Base-by-base conservation (phyloP, 2,888 invertebrate species). In the Gymnocheta viridis region DNA sequence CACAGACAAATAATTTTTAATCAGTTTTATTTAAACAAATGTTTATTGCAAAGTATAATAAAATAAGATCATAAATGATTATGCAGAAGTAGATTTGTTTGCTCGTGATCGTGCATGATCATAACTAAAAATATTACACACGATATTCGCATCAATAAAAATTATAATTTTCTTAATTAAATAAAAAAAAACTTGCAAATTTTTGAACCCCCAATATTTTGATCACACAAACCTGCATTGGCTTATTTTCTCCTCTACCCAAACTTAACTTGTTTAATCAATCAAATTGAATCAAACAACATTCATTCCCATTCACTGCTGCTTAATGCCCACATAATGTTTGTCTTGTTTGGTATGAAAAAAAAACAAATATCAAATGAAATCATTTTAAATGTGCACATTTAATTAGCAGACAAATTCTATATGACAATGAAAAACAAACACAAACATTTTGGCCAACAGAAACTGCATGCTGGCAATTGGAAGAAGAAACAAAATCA, bases 331-430 rank as follows among this genome's bases (percentile, higher is more conserved):
- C 35, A 62, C 60, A 35, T 49, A 19, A 29, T n/a, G 24, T 38
- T 72, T 47, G 6, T 10, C 32, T 70, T 56, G 22, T 44, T 32
- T 22, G 49, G 32, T 41, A 32, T 58, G 10, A 47, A 47, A 35
- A 32, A 7, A 29, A 29, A 38, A 60, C 35, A 24, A n/a, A 17
- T 12, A 51, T 51, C 49, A 24, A 47, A 77, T 69, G 32, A 56
- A 77, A 58, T 58, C 66, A 69, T 49, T 58, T 29, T 22, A 60
- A 69, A 51, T 49, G 10, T 29, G 12, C 32, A 35, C 49, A 60
- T 51, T 78, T 69, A 78, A 78, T 78, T 78, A 69, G 24, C 67
- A 38, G 12, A 10, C 22, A 69, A 49, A 60, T 66, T 73, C 17
- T 66, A n/a, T 32, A 32, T 32, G 12, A 66, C 44, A 54, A 17